phyloP scores from a whole-genome alignment of 2,797 vertebrate genomes.

The Diplodus puntazzo region DNA sequence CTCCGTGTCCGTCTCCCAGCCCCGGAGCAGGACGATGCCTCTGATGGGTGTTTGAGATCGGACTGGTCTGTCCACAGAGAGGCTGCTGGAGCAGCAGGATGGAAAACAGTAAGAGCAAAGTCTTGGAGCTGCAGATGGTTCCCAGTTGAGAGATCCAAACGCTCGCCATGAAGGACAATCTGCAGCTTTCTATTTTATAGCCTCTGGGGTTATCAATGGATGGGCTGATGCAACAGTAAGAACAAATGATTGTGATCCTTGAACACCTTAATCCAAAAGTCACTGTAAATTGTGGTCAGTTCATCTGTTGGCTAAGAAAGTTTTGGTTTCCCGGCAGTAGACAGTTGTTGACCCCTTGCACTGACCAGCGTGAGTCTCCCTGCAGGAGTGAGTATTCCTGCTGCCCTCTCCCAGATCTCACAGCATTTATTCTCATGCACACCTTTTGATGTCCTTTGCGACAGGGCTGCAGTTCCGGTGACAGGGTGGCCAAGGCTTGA shows the following conservation, averaged over 20 bases:
- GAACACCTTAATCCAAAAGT: conserved; percentile 30
- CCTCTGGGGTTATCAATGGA: conserved; percentile 51
- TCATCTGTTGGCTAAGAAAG: conserved; percentile 40
- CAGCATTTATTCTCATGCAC: conserved; percentile 85
- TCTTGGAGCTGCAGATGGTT: conserved; percentile 76
- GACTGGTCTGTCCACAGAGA: conserved; percentile 82
- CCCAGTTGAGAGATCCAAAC: conserved; percentile 77
- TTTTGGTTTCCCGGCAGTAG: conserved; percentile 54
- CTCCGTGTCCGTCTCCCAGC: conserved; percentile 88
- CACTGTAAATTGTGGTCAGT: conserved; percentile 32
- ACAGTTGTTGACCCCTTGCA: conserved; percentile 83
- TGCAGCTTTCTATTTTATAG: conserved; percentile 49
- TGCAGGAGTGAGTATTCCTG: conserved; percentile 40
- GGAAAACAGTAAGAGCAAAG: conserved; percentile 80
- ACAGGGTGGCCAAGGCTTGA: conserved; percentile 86
- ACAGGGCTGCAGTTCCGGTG: conserved; percentile 85
- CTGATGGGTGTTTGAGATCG: conserved; percentile 89
- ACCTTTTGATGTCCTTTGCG: conserved; percentile 81
- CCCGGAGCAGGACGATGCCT: conserved; percentile 78
- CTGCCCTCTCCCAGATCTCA: conserved; percentile 63
- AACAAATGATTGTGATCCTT: conserved; percentile 29
- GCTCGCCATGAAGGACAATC: conserved; percentile 87
- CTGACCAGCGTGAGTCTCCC: conserved; percentile 82
- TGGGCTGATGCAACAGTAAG: conserved; percentile 36
- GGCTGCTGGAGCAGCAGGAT: conserved; percentile 69